Evolutionary conservation across 2,113 vertebrate species (phyloP).

Genomic region (Salvator merianae): DNA sequence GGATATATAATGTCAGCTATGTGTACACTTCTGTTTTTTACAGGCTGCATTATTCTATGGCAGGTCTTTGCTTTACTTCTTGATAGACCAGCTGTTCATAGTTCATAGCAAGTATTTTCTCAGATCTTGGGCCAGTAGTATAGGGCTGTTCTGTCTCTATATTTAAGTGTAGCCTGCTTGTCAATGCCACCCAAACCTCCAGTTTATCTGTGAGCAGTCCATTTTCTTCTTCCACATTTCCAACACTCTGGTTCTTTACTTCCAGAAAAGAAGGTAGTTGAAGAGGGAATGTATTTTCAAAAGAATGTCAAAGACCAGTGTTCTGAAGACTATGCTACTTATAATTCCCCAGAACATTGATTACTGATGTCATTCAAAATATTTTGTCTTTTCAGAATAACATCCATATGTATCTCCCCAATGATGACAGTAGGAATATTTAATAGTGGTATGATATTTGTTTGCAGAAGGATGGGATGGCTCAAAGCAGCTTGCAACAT

Average conservation of each 20-base stretch:
- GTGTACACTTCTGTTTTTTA: not conserved
- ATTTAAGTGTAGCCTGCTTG: not conserved
- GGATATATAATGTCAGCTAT: not conserved
- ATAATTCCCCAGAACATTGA: not conserved
- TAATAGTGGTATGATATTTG: too few relatives aligned
- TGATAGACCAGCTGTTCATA: constrained; percentile 36
- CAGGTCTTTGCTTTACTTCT: constrained; percentile 54
- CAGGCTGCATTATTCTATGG: constrained; percentile 33
- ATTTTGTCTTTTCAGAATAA: too few relatives aligned
- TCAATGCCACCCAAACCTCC: not conserved
- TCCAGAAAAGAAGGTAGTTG: not conserved
- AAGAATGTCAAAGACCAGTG: not conserved
- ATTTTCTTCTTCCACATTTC: not conserved
- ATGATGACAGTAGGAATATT: too few relatives aligned
- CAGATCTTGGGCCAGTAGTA: constrained; percentile 59
- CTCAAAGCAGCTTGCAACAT: too few relatives aligned
- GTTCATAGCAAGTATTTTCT: constrained; percentile 50
- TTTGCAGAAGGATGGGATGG: too few relatives aligned
- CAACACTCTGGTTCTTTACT: not conserved
- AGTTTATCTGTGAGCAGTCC: not conserved
- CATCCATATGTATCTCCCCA: too few relatives aligned
- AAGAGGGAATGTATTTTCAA: not conserved
- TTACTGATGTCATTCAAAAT: too few relatives aligned
- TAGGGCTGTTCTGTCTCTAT: constrained; percentile 52
- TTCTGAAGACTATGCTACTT: not conserved